These are phyloP conservation scores for Myocastor coypus DNA, from an alignment of 2,113 vertebrate species.

Conservation along the genomic window DNA sequence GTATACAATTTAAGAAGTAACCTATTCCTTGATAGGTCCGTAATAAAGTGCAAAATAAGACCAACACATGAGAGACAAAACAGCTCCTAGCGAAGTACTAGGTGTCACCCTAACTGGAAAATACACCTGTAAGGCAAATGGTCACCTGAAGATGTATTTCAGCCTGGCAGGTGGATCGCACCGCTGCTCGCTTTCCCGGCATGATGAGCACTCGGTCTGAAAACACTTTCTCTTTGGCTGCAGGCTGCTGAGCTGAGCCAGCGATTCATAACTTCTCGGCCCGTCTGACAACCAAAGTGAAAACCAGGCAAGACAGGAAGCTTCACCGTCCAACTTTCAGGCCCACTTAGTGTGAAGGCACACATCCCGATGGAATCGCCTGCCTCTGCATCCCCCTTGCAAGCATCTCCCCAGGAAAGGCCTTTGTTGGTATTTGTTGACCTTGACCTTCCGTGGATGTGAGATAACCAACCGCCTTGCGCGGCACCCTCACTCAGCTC, in stretches of 20 bases:
- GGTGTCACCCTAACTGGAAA: slow-evolving; percentile 90
- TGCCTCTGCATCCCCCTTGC: neutral
- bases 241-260: slow-evolving; percentile 87
- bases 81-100: slow-evolving; percentile 87
- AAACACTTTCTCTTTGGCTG: slow-evolving; percentile 89
- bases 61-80: slow-evolving; percentile 90
- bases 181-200: slow-evolving; percentile 77
- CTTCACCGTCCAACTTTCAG: slow-evolving; percentile 35
- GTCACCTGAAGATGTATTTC: slow-evolving; percentile 95
- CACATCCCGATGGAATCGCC: neutral
- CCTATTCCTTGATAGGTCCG: slow-evolving; percentile 95
- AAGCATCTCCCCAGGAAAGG: neutral
- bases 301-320: slow-evolving; percentile 45
- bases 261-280: neutral
- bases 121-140: slow-evolving; percentile 97
- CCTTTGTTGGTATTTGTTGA: neutral
- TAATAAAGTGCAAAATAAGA: slow-evolving; percentile 96
- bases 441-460: neutral
- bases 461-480: neutral
- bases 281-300: neutral
- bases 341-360: neutral
- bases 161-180: slow-evolving; percentile 91
- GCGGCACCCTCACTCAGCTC: neutral
- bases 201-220: slow-evolving; percentile 70
- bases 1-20: slow-evolving; percentile 96